These are phyloP conservation scores for Leptosomus discolor DNA, from an alignment of 2,113 vertebrate species.

Conservation along the genomic window DNA sequence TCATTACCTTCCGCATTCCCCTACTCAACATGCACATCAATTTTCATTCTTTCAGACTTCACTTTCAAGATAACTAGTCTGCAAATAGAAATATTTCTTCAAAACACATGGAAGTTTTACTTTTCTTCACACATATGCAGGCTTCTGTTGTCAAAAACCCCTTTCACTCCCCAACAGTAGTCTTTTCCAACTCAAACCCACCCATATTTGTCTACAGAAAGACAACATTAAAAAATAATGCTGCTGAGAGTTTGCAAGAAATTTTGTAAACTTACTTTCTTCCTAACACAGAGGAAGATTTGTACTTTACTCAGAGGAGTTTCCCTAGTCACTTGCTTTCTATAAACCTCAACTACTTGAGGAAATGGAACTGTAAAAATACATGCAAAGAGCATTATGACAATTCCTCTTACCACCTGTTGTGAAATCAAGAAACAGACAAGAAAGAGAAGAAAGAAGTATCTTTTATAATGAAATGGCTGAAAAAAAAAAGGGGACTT, in stretches of 20 bases:
- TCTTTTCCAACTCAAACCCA: not conserved
- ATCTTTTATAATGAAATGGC: not conserved
- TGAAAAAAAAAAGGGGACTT: not conserved
- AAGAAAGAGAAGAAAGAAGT: not conserved
- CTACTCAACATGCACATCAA: not conserved
- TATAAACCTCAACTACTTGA: not conserved
- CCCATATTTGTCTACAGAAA: not conserved
- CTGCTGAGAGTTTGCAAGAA: not conserved
- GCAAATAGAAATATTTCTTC: not conserved
- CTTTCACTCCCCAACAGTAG: accelerated
- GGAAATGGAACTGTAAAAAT: not conserved
- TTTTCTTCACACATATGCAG: not conserved
- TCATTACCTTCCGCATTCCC: not conserved
- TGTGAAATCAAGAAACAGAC: not conserved
- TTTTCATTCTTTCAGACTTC: not conserved
- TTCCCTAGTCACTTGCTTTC: not conserved
- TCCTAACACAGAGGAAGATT: not conserved
- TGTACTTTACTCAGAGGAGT: not conserved
- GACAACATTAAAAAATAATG: not conserved
- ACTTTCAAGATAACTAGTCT: not conserved
- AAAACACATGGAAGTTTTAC: not conserved
- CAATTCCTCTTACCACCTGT: not conserved
- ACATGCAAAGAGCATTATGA: accelerated
- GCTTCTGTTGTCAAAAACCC: not conserved
- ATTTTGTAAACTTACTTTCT: not conserved